Base-by-base conservation (phyloP, 2,113 vertebrate species). In the Salvelinus fontinalis region DNA sequence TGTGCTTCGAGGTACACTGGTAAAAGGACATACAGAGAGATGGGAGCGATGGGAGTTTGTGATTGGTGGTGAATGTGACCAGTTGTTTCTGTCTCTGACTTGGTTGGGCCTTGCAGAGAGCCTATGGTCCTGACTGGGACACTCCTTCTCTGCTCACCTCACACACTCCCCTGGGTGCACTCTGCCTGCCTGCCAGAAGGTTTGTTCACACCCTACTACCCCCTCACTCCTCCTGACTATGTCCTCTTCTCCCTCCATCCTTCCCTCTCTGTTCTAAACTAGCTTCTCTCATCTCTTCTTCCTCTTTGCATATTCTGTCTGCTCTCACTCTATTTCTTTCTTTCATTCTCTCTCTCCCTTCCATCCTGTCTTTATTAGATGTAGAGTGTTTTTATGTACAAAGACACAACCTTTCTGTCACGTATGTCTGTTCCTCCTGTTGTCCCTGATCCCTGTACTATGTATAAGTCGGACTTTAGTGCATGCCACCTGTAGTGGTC, bases 101-200 rank as follows among this genome's bases (percentile, higher is more conserved):
- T 95, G 95, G 93, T 94, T 77, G 95, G 93, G 94, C 93, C 93
- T 94, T 92, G 93, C 94, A 93, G 93, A 94, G 93, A 94, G 93
- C 92, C 92, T 90, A 92, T 94, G 93, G 95, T 92, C 94, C 93
- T 94, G 94, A 95, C 94, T 95, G 93, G 94, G 94, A 93, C 93
- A 92, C 94, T 95, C 92, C 92, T 93, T 92, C 92, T 93, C 94
- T 93, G 92, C 92, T 94, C 93, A 93, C 94, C 94, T 93, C 94
- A 94, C 94, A 94, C 93, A 93, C 93, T 94, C 94, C 94, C 92
- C 94, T 95, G 94, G 94, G 94, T 93, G 90, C 93, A 92, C 92
- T 94, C 62, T 65, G 62, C 26, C 93, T 93, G 94, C 92, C 89
- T 54, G 51, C 51, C 51, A 93, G 94, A 95, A 95, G 94, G 94